Conservation (phyloP, 2,888 invertebrate species). For the Globia sparganii region DNA sequence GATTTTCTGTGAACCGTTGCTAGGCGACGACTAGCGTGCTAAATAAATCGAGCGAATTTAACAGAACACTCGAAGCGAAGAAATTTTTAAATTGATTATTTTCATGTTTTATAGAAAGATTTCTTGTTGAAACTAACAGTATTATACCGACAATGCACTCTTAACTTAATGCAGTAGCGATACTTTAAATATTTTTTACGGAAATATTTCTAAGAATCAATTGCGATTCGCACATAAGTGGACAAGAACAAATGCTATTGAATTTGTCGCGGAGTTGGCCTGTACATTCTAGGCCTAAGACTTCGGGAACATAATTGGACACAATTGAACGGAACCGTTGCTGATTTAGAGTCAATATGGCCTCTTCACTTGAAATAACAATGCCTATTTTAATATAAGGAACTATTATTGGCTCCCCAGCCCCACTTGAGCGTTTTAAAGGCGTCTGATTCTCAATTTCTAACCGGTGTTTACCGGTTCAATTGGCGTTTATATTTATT, state of each 20-base stretch:
- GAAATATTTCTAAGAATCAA: conserved; percentile 51
- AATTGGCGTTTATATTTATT: conserved; percentile 37
- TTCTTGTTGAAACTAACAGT: conserved; percentile 24
- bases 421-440: conserved; percentile 35
- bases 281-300: conserved; percentile 56
- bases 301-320: conserved; percentile 79
- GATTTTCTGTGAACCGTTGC: conserved; percentile 61
- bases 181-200: conserved; percentile 23
- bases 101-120: conserved; percentile 2
- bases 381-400: conserved; percentile 62
- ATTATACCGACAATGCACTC: conserved; percentile 1
- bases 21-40: conserved; percentile 47
- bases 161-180: conserved; percentile 6
- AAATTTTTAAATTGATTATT: conserved; percentile 46
- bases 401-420: conserved; percentile 43
- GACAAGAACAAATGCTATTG: conserved; percentile 64
- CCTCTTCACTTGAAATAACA: conserved; percentile 71
- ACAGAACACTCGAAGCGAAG: conserved; percentile 31
- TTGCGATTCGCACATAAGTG: conserved; percentile 44
- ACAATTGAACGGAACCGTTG: conserved; percentile 79
- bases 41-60: conserved; percentile 41
- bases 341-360: conserved; percentile 78
- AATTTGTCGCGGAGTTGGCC: conserved; percentile 49
- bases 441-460: conserved; percentile 41
- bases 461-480: conserved; percentile 34